Conservation (phyloP, 2,888 invertebrate species). For the Polietes domitor region DNA sequence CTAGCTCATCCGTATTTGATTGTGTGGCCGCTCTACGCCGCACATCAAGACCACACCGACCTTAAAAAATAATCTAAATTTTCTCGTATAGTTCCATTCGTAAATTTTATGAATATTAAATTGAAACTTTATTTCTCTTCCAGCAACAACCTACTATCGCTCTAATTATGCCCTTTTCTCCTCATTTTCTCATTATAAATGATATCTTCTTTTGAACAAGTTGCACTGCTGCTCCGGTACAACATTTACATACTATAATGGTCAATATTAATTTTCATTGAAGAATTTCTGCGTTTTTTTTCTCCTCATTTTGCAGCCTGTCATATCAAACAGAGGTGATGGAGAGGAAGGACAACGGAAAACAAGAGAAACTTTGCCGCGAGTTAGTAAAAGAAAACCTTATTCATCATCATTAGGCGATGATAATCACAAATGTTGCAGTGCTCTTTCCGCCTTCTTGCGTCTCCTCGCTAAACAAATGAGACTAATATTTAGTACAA, state of each 20-base stretch:
- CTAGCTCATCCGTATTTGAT: no score
- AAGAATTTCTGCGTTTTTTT: slow-evolving; percentile 26
- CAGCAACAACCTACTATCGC: no score
- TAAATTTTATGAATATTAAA: no score
- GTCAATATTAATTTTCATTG: slow-evolving; percentile 59
- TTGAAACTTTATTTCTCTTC: no score
- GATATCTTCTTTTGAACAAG: neutral
- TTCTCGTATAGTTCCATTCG: no score
- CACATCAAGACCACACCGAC: no score
- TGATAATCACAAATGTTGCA: slow-evolving; percentile 36
- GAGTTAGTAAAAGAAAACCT: slow-evolving; percentile 31
- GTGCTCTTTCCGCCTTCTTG: neutral
- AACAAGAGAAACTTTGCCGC: slow-evolving; percentile 45
- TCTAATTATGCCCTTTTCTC: neutral
- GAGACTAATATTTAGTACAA: slow-evolving; percentile 41
- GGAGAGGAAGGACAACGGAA: neutral
- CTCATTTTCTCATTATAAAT: neutral
- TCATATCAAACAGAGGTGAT: no score
- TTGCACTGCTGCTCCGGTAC: neutral
- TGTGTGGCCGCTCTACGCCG: no score
- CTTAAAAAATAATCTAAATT: no score
- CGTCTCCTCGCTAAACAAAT: slow-evolving; percentile 34
- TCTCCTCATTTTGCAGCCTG: neutral
- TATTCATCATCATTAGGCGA: slow-evolving; percentile 53
- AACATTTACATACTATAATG: slow-evolving; percentile 45